A percentile compares a stretch with the other conserved stretches of the same genome.
These are phyloP conservation scores for Platycercus adscitus DNA, from an alignment of 2,113 vertebrate genomes.

Conservation along the genomic window DNA sequence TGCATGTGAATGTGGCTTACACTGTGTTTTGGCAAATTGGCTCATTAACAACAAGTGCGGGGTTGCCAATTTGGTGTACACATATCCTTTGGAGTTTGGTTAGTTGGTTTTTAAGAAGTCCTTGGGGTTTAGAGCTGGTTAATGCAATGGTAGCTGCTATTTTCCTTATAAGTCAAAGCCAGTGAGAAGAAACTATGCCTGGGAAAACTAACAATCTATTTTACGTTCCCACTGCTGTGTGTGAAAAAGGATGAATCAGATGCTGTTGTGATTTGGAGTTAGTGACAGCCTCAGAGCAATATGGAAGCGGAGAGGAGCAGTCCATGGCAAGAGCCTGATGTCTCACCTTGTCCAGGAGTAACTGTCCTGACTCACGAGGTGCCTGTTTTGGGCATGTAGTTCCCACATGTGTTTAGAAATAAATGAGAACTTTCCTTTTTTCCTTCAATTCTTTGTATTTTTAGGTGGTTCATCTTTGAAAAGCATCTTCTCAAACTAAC, in stretches of 20 bases:
- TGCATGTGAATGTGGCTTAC: not conserved
- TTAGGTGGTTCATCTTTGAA: not conserved
- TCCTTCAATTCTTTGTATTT: not conserved
- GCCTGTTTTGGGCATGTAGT: not conserved
- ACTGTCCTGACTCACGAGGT: not conserved
- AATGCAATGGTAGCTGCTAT: not conserved
- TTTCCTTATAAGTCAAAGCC: not conserved
- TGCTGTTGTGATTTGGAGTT: not conserved
- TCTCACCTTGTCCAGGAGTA: not conserved
- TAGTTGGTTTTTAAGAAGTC: not conserved
- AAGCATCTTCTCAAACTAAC: not conserved
- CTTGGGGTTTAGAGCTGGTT: not conserved
- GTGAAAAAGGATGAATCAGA: not conserved
- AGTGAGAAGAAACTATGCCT: not conserved
- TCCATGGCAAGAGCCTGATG: fast-evolving
- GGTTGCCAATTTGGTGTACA: not conserved
- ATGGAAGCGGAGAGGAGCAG: fast-evolving
- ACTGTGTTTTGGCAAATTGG: not conserved
- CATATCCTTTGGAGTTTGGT: not conserved
- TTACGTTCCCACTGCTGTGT: not conserved
- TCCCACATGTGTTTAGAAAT: not conserved
- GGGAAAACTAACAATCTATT: not conserved
- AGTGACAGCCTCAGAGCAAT: not conserved
- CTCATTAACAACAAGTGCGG: not conserved
- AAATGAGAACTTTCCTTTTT: not conserved